Base-by-base conservation (phyloP, 2,888 invertebrate species). In the Leptopilina drosophilae region DNA sequence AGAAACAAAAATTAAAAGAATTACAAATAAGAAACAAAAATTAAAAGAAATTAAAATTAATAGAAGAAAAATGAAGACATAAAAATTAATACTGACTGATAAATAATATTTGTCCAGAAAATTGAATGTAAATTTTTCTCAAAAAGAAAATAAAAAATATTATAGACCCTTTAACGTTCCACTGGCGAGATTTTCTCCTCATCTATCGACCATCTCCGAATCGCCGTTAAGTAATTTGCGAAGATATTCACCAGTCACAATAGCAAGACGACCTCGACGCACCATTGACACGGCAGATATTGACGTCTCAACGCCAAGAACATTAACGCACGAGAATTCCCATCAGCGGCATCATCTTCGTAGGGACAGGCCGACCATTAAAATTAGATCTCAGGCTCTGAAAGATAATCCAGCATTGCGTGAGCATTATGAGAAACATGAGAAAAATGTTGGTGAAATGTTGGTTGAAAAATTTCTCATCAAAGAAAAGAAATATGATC, bases 241-340 rank as follows among this genome's bases (percentile, higher is more conserved):
- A 26, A 89, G 89, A n/a, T 91, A 90, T 77, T 84, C 89, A 0
- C 88, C 91, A 8, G 84, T 85, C 0, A 80, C 84, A 2, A 82
- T 86, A 9, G 89, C 93, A 2, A 92, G 94, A 2, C 94, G 95
- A 77, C 96, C 96, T 1, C 94, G 95, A 76, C 94, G 95, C 84
- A 87, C 90, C 9, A 96, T 97, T 82, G 96, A 97, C 90, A 97
- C 97, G 3, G 96, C 96, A 49, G 96, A 97, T 89, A 97, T 97
- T 84, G 97, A 97, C 90, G 97, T 97, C 0, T 96, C 96, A 0
- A 94, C 94, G 82, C 89, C 89, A 0, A 86, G 82, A 87, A 87
- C 12, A 67, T 87, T 88, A 1, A 80, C 78, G 0, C 84, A 84
- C 20, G 85, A 87, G 0, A 78, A 66, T 11, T 89, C 66, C 76